Evolutionary conservation across 2,888 invertebrate species (phyloP).

Genomic region (Adela reaumurella): DNA sequence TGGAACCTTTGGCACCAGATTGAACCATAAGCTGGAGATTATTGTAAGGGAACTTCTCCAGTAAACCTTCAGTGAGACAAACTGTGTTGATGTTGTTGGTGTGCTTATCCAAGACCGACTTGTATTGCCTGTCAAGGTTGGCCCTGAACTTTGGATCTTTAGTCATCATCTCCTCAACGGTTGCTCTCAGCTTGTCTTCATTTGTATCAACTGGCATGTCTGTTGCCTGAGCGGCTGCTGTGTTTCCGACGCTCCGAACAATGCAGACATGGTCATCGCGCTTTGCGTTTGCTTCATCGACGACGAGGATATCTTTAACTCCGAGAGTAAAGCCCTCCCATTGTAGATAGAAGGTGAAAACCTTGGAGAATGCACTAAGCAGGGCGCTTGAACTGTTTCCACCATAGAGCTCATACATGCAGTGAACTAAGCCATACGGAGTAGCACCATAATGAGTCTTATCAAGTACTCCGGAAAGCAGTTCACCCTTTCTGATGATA

Average conservation of each 20-base stretch:
- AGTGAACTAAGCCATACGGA: constrained; percentile 90
- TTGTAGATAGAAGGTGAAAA: constrained; percentile 89
- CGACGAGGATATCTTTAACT: constrained; percentile 89
- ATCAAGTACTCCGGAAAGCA: constrained; percentile 89
- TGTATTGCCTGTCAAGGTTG: constrained; percentile 79
- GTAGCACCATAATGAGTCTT: constrained; percentile 97
- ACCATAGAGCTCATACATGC: constrained; percentile 93
- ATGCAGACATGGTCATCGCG: constrained; percentile 66
- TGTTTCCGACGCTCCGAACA: constrained; percentile 60
- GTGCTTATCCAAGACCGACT: constrained; percentile 72
- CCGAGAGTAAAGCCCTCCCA: constrained; percentile 92
- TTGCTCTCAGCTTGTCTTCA: constrained; percentile 57
- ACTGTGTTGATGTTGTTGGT: constrained; percentile 88
- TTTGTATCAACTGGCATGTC: constrained; percentile 60
- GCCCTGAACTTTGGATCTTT: constrained; percentile 75
- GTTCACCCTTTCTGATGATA: constrained; percentile 81
- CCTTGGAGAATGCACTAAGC: constrained; percentile 84
- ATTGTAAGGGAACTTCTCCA: constrained; percentile 87
- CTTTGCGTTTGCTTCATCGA: constrained; percentile 65
- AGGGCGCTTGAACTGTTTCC: constrained; percentile 77
- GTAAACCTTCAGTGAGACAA: constrained; percentile 80
- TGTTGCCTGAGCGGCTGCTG: constrained; percentile 66
- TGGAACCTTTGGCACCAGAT: constrained; percentile 98
- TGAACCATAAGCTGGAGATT: constrained; percentile 98
- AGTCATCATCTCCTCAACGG: constrained; percentile 66